Evolutionary conservation across 2,797 vertebrate genomes (phyloP).

Genomic region (Neoniphon sammara): DNA sequence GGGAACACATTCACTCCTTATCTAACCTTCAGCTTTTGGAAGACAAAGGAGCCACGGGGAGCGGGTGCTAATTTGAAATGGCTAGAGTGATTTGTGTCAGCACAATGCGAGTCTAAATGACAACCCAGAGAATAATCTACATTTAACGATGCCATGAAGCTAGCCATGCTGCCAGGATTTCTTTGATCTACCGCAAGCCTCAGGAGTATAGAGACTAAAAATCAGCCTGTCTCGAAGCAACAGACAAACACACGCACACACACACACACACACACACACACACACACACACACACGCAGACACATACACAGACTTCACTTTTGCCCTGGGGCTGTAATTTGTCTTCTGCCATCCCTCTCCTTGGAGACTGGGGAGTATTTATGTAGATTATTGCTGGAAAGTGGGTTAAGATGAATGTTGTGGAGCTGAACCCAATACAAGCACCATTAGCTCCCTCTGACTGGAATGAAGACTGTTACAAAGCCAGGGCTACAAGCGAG

Average conservation of each 20-base stretch:
- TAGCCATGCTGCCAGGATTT: neutral
- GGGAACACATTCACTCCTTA: slow-evolving; percentile 18
- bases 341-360: slow-evolving; percentile 72
- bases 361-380: slow-evolving; percentile 72
- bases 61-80: slow-evolving; percentile 34
- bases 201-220: slow-evolving; percentile 44
- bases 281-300: slow-evolving; percentile 35
- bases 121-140: slow-evolving; percentile 43
- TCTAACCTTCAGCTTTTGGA: slow-evolving; percentile 47
- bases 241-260: slow-evolving; percentile 37
- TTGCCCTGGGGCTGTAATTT: slow-evolving; percentile 73
- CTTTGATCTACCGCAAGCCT: slow-evolving; percentile 56
- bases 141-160: slow-evolving; percentile 29
- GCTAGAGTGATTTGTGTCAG: slow-evolving; percentile 52
- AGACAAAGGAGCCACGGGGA: slow-evolving; percentile 34
- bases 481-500: slow-evolving; percentile 30
- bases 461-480: slow-evolving; percentile 28
- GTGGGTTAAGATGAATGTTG: slow-evolving; percentile 82
- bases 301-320: slow-evolving; percentile 43
- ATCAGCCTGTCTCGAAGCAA: slow-evolving; percentile 59
- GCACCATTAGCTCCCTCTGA: slow-evolving; percentile 59
- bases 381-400: slow-evolving; percentile 81
- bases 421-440: slow-evolving; percentile 51
- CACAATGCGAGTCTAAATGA: slow-evolving; percentile 29
- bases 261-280: no score